Conservation (phyloP, 1,140 invertebrate genomes). For the Paraescarpia echinospica region DNA sequence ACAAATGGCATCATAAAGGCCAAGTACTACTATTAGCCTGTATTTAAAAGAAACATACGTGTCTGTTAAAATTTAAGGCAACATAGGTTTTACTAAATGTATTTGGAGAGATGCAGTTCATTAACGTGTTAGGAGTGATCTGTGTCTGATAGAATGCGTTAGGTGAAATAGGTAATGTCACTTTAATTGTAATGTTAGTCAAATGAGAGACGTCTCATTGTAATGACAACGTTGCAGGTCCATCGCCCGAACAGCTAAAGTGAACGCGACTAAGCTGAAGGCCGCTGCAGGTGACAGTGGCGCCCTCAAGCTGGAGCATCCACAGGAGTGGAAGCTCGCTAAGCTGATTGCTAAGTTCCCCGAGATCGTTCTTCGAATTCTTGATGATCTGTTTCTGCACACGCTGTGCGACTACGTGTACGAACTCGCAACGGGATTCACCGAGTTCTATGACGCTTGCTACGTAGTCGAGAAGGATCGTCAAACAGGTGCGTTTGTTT, state of each 20-base stretch:
- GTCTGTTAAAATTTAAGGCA: too few species aligned
- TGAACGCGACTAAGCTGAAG: constrained; percentile 64
- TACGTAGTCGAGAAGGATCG: constrained; percentile 90
- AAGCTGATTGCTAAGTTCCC: constrained; percentile 80
- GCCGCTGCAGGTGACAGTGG: constrained; percentile 56
- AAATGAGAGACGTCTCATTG: background rate
- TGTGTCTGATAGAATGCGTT: background rate
- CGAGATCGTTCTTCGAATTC: constrained; percentile 82
- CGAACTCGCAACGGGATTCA: constrained; percentile 87
- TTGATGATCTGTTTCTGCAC: constrained; percentile 84
- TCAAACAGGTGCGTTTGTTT: constrained; percentile 33
- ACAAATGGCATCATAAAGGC: too few species aligned
- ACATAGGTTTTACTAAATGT: too few species aligned
- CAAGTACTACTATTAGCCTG: too few species aligned
- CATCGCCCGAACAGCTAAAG: constrained; percentile 55
- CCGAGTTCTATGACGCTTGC: constrained; percentile 97
- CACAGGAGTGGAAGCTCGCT: constrained; percentile 92
- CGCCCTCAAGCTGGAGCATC: constrained; percentile 75
- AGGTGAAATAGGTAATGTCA: background rate
- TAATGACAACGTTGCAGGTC: constrained; percentile 37
- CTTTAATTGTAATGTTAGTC: too few species aligned
- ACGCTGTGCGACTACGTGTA: constrained; percentile 94
- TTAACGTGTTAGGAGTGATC: too few species aligned
- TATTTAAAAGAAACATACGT: too few species aligned
- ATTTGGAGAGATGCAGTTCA: too few species aligned